Conservation (phyloP, 2,888 invertebrate species). For the Miltochrista miniata region DNA sequence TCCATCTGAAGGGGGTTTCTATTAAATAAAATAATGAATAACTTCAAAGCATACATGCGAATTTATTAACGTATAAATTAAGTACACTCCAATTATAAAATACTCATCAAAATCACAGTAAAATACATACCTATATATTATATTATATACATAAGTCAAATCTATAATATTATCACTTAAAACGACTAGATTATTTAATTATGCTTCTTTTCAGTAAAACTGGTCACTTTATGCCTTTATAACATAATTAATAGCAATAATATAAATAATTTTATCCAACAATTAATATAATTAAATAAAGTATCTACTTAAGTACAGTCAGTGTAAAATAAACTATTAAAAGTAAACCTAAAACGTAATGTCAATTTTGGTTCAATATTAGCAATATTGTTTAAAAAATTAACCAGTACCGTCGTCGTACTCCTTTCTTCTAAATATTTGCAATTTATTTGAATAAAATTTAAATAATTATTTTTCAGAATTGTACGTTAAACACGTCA, state of each 20-base stretch:
- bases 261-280: not conserved
- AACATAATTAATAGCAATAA: not conserved
- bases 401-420: too few species aligned
- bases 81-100: constrained; percentile 34
- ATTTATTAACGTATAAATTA: constrained; percentile 31
- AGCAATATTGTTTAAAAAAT: too few species aligned
- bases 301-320: not conserved
- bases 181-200: constrained; percentile 41
- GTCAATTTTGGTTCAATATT: too few species aligned
- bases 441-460: too few species aligned
- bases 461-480: too few species aligned
- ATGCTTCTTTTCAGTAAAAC: constrained; percentile 14
- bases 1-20: too few species aligned
- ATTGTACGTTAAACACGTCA: too few species aligned
- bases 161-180: constrained; percentile 41
- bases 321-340: too few species aligned
- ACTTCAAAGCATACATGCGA: constrained; percentile 28
- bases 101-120: constrained; percentile 35
- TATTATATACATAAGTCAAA: constrained; percentile 24
- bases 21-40: not conserved
- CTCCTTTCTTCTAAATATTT: too few species aligned
- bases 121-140: constrained; percentile 19
- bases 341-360: too few species aligned
- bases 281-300: not conserved
- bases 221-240: constrained; percentile 10